phyloP scores from a whole-genome alignment of 2,797 vertebrate species.

The Pitangus sulphuratus region DNA sequence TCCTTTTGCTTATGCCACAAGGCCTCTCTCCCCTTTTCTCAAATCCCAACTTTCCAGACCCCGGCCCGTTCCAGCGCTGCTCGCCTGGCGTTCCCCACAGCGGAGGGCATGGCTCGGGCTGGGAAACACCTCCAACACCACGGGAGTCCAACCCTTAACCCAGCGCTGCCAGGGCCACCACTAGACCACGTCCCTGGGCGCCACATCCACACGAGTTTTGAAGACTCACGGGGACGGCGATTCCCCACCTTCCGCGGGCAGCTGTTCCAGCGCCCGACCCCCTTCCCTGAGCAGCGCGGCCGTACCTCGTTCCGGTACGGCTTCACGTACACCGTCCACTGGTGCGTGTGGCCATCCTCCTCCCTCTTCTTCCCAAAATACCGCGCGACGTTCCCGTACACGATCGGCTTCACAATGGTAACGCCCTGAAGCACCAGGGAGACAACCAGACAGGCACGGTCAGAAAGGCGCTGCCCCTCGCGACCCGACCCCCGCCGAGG shows the following conservation, averaged over 20 bases:
- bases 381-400: conserved; percentile 95
- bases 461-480: background rate
- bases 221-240: background rate
- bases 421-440: conserved; percentile 82
- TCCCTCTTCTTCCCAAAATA: conserved; percentile 98
- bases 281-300: background rate
- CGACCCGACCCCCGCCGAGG: background rate
- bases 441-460: fast-evolving
- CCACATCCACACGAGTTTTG: background rate
- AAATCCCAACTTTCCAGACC: background rate
- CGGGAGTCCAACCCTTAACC: background rate
- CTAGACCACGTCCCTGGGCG: fast-evolving
- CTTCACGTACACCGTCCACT: conserved; percentile 98
- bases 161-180: background rate
- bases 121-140: too few relatives aligned
- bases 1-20: background rate
- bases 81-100: background rate
- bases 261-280: fast-evolving
- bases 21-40: too few relatives aligned
- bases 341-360: conserved; percentile 96
- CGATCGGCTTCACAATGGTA: conserved; percentile 96
- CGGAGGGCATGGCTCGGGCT: background rate
- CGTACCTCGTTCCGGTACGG: conserved; percentile 94
- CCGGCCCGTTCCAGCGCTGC: background rate
- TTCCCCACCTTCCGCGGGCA: background rate